These are phyloP conservation scores for Glossophaga mutica DNA, from an alignment of 2,797 vertebrate species.

Conservation along the genomic window DNA sequence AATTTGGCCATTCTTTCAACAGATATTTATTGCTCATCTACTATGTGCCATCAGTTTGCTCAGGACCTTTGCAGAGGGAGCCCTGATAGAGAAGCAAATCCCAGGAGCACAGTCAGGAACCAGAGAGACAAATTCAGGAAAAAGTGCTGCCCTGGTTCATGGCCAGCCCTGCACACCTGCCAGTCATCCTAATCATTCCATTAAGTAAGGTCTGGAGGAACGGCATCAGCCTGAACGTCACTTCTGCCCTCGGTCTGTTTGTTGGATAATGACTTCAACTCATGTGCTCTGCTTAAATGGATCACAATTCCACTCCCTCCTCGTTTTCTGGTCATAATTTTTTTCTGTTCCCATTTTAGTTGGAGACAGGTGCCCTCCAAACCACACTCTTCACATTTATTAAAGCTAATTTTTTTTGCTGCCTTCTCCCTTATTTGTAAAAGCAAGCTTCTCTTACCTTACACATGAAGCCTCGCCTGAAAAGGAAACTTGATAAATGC, in stretches of 20 bases:
- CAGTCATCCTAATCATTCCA: background rate
- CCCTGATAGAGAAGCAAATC: background rate
- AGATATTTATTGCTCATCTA: background rate
- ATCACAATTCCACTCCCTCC: background rate
- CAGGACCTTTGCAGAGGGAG: background rate
- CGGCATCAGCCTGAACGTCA: background rate
- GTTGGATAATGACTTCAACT: conserved; percentile 52
- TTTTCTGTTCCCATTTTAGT: conserved; percentile 58
- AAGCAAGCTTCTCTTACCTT: conserved; percentile 34
- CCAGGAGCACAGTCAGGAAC: background rate
- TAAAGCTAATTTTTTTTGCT: conserved; percentile 56
- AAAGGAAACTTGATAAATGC: conserved; percentile 13
- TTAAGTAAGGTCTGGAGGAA: background rate
- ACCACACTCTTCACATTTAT: conserved; percentile 36
- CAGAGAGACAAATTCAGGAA: background rate
- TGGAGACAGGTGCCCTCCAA: conserved; percentile 49
- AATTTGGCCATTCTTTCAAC: background rate
- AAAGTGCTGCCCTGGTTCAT: background rate
- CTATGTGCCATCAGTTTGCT: background rate
- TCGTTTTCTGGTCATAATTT: conserved; percentile 45
- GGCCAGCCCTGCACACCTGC: background rate
- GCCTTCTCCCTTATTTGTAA: conserved; percentile 41
- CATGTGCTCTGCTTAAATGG: background rate
- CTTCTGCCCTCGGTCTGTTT: conserved; percentile 35
- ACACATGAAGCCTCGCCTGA: background rate